Evolutionary conservation across 92 coral and sea anemone genomes (phyloP), one percentile per base, ranked within the genome.

Genomic region (Nematostella vectensis): DNA sequence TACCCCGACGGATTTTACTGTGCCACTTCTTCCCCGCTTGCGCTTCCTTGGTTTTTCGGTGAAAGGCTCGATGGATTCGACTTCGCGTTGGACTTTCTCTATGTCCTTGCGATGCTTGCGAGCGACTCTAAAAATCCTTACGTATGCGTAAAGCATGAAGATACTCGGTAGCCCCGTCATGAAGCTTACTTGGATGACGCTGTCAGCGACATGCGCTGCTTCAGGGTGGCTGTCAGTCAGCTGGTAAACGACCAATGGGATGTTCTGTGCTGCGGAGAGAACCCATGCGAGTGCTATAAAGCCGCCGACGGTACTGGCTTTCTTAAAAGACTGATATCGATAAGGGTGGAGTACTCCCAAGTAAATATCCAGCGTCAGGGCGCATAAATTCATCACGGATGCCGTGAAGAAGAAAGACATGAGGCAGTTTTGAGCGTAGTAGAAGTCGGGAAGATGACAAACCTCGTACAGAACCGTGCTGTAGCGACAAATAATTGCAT

Each of bases 71-170:
- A 50, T 50, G 2, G 60, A 43, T 3, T 54, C 51, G 27, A 63
- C 21, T 39, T 63, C 59, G 6, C 36, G 15, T 52, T 63, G 48
- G 23, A 49, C 50, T 52, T 56, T 25, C 50, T 24, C 30, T 13
- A 63, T 63, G 42, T 10, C 48, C 27, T 2, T 19, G 24, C 28
- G 31, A 28, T 63, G 70, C 8, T 56, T 40, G 19, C 50, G 21
- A 16, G 54, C 51, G 9, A 63, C 40, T 10, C 36, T 37, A 29
- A 63, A 33, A 3, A 63, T 63, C 11, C 48, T 11, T 3, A 33
- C 27, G 28, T 63, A 63, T 4, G 70, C 60, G 51, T 63, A 63
- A 26, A 52, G 36, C 70, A 63, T 63, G 40, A 63, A 63, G 6
- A 54, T 29, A 39, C 59, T 31, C 1, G 70, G 70, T 1, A 52